Conservation (phyloP, 1,140 invertebrate genomes). For the Drosophila dunni region DNA sequence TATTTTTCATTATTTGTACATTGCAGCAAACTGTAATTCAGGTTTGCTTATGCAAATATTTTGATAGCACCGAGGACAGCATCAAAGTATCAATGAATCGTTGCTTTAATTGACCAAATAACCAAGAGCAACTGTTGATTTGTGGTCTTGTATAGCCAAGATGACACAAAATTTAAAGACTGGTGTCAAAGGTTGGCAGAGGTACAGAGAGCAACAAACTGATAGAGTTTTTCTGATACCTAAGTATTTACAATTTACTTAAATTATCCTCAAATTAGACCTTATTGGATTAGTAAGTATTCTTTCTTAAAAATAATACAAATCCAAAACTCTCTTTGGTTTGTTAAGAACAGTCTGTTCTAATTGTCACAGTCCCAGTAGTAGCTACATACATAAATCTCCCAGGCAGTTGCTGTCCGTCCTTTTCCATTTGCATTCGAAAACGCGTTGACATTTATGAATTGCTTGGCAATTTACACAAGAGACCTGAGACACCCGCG, state of each 20-base stretch:
- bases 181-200: not conserved
- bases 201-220: not conserved
- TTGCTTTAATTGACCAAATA: conserved; percentile 35
- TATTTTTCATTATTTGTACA: conserved; percentile 6
- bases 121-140: conserved; percentile 24
- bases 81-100: conserved; percentile 42
- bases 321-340: not conserved
- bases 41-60: conserved; percentile 77
- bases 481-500: conserved; percentile 72
- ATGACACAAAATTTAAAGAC: not conserved
- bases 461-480: conserved; percentile 78
- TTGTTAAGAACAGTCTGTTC: conserved; percentile 31
- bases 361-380: conserved; percentile 58
- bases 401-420: conserved; percentile 12
- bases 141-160: conserved; percentile 4
- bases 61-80: conserved; percentile 58
- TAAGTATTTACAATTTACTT: too few species aligned
- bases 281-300: too few species aligned
- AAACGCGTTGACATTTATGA: conserved; percentile 79
- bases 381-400: conserved; percentile 67
- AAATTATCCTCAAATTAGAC: too few species aligned
- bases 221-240: too few species aligned
- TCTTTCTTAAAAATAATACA: too few species aligned
- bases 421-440: conserved; percentile 17
- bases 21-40: conserved; percentile 67